Base-by-base conservation (phyloP, 2,888 invertebrate genomes). In the Sympetrum striolatum region DNA sequence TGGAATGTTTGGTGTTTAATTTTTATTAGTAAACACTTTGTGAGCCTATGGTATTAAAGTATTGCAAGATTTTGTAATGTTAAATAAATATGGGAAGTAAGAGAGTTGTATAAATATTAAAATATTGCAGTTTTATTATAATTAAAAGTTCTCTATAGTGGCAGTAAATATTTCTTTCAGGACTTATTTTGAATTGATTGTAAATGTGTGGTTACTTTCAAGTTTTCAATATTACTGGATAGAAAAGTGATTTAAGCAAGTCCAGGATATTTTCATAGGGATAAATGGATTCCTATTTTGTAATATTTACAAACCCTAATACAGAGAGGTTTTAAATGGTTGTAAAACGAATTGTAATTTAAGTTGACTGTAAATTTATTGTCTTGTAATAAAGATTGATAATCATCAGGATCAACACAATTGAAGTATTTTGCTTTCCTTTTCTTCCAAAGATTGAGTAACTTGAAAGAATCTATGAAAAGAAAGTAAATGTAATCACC, bases 251-350 rank as follows among this genome's bases (percentile, higher is more conserved):
- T 60, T 86, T 18, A 86, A 86, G 6, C 37, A 86, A 86, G 58
- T 86, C 86, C 86, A 86, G 58, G 60, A 86, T 86, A 86, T 86
- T 86, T 86, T 86, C 86, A 58, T 86, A 86, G 64, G 82, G 64
- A 64, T 35, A 60, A 86, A 60, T 86, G 86, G 86, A 86, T 86
- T 86, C 60, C 58, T 86, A 86, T 86, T 86, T 86, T 86, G 86
- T 86, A 86, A 86, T 60, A 86, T 86, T 86, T 86, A 86, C 86
- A 86, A 86, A 86, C 37, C 86, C 86, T 37, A 86, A 37, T 64
- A 60, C 60, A 37, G 58, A 37, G 58, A 37, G 58, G 60, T 37
- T 86, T 64, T n/a, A 86, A 86, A n/a, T 12, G 15, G 53, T 86
- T 86, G 22, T 60, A 64, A 86, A 86, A 86, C 86, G 64, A 86